Percentiles rank a stretch among this genome's conserved stretches.
These are phyloP conservation scores for Mus spretus DNA, from an alignment of 2,797 vertebrate species.

Conservation along the genomic window DNA sequence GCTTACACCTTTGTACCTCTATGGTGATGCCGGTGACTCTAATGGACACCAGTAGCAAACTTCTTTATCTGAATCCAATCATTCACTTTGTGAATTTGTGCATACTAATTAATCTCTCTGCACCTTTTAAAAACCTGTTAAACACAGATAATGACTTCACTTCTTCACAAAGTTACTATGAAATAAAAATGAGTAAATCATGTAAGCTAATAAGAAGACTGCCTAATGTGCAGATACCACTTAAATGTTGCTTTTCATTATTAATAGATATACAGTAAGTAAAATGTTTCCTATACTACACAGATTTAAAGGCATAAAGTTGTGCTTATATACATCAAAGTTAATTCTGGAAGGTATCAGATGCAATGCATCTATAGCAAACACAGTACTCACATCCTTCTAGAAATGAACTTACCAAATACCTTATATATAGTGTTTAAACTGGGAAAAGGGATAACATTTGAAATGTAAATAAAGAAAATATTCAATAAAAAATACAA, in stretches of 20 bases:
- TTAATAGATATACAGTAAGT: background rate
- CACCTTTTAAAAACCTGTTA: background rate
- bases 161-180: background rate
- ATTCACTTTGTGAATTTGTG: background rate
- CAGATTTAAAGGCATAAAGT: conserved; percentile 25
- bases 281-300: background rate
- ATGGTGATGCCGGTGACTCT: background rate
- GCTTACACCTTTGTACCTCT: background rate
- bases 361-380: background rate
- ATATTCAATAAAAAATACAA: too few species aligned
- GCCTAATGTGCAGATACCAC: background rate
- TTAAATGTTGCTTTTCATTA: conserved; percentile 9
- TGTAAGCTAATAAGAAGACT: background rate
- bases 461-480: too few species aligned
- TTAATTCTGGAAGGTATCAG: conserved; percentile 7
- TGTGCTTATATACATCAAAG: background rate
- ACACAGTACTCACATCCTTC: background rate
- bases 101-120: conserved; percentile 8
- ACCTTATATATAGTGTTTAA: background rate
- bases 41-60: background rate
- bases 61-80: background rate
- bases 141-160: conserved; percentile 44
- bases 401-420: conserved; percentile 5
- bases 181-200: conserved; percentile 14
- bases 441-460: background rate